Evolutionary conservation across 2,888 invertebrate genomes (phyloP).

Genomic region (Folsomia candida): DNA sequence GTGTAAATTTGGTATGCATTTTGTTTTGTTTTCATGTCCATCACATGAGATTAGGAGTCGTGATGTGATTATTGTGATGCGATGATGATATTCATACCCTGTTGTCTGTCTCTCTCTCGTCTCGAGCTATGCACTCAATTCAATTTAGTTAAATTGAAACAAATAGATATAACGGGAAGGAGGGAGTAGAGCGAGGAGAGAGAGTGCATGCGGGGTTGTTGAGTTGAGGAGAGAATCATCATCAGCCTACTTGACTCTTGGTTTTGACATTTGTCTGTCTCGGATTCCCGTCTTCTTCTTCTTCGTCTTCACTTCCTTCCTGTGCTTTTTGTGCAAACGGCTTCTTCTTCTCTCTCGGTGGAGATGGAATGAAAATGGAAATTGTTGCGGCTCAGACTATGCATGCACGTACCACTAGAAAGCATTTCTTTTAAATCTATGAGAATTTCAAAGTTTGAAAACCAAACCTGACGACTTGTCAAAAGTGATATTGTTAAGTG

Average conservation of each 20-base stretch:
- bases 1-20: not conserved
- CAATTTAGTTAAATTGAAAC: constrained; percentile 5
- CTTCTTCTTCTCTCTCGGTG: not conserved
- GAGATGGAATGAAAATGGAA: no score
- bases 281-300: not conserved
- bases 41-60: not conserved
- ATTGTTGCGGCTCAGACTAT: no score
- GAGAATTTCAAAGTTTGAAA: no score
- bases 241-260: not conserved
- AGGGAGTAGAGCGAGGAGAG: not conserved
- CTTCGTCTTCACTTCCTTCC: not conserved
- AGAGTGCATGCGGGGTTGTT: no score
- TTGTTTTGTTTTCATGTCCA: constrained; percentile 2
- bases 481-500: no score
- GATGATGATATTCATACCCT: not conserved
- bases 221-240: not conserved
- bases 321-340: not conserved
- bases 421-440: no score
- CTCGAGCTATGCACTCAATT: not conserved
- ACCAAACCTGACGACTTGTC: no score
- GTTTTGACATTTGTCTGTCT: not conserved
- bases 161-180: not conserved
- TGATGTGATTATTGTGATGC: not conserved
- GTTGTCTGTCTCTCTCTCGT: not conserved
- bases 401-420: no score